These are phyloP conservation scores for Scaptomyza parva DNA, from an alignment of 2,888 invertebrate species.

Conservation along the genomic window DNA sequence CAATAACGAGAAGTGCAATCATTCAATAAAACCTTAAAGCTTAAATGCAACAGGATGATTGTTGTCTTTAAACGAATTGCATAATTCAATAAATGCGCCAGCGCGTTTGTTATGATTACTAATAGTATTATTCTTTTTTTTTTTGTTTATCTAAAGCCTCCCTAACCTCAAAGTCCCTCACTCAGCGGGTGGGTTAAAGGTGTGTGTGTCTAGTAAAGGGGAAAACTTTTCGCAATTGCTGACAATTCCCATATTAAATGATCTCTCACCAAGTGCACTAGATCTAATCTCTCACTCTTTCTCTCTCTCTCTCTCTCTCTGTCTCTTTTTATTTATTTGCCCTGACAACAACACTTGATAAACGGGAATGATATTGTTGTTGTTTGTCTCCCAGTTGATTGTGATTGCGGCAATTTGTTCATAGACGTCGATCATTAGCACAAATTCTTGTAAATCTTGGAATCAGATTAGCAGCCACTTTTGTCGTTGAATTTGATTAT, in stretches of 20 bases:
- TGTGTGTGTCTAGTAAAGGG: not conserved
- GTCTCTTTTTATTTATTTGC: slow-evolving; percentile 1
- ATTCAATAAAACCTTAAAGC: slow-evolving; percentile 67
- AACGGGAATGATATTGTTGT: slow-evolving; percentile 48
- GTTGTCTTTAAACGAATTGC: slow-evolving; percentile 80
- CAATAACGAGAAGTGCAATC: slow-evolving; percentile 58
- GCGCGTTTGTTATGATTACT: slow-evolving; percentile 17
- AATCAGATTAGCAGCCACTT: slow-evolving; percentile 29
- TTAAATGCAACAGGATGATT: slow-evolving; percentile 55
- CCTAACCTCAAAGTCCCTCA: slow-evolving; percentile 6
- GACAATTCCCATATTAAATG: slow-evolving; percentile 45
- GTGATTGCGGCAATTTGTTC: slow-evolving; percentile 75
- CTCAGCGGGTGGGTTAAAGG: not conserved
- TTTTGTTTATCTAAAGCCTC: slow-evolving; percentile 13
- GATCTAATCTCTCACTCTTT: slow-evolving; percentile 29
- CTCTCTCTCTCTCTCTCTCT: slow-evolving; percentile 5
- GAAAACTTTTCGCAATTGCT: slow-evolving; percentile 31
- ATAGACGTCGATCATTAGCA: slow-evolving; percentile 77
- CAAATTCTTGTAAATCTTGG: slow-evolving; percentile 59
- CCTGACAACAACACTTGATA: slow-evolving; percentile 15
- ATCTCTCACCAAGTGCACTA: slow-evolving; percentile 31
- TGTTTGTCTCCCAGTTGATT: slow-evolving; percentile 25
- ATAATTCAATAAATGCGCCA: slow-evolving; percentile 73
- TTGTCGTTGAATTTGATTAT: slow-evolving; percentile 49
- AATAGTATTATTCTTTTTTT: no score